A percentile compares a stretch with the other conserved stretches of the same genome.
Conservation (phyloP, 2,888 invertebrate genomes). For the Mythimna lalbum region DNA sequence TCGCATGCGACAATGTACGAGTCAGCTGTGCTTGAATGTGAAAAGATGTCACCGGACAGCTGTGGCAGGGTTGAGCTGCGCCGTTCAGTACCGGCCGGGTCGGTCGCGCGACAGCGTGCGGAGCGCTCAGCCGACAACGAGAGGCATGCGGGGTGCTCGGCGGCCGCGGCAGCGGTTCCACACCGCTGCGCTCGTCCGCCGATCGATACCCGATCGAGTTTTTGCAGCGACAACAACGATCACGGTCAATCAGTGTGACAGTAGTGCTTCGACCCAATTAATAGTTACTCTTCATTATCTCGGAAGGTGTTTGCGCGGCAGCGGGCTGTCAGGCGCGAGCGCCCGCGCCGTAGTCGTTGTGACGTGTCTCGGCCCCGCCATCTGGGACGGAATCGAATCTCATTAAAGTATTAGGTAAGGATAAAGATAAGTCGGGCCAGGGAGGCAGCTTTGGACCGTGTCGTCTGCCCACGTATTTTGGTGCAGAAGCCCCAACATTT, state of each 20-base stretch:
- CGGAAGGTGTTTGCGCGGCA: slow-evolving; percentile 35
- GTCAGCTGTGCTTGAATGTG: not conserved
- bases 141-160: no score
- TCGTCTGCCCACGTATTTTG: no score
- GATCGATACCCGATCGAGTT: slow-evolving; percentile 52
- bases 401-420: no score
- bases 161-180: slow-evolving; percentile 12
- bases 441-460: no score
- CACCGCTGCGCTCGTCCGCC: slow-evolving; percentile 27
- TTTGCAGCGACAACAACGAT: slow-evolving; percentile 52
- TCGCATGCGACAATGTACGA: not conserved
- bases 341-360: no score
- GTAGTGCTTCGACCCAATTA: slow-evolving; percentile 61
- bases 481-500: no score
- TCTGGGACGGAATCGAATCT: no score
- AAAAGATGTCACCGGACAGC: not conserved
- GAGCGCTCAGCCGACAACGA: slow-evolving; percentile 16
- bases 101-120: not conserved
- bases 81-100: not conserved
- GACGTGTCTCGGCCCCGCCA: no score
- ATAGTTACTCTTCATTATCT: slow-evolving; percentile 62
- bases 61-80: not conserved
- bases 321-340: no score
- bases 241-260: slow-evolving; percentile 51
- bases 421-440: no score